Conservation (phyloP, 1,140 invertebrate genomes). For the Drosophila tani region DNA sequence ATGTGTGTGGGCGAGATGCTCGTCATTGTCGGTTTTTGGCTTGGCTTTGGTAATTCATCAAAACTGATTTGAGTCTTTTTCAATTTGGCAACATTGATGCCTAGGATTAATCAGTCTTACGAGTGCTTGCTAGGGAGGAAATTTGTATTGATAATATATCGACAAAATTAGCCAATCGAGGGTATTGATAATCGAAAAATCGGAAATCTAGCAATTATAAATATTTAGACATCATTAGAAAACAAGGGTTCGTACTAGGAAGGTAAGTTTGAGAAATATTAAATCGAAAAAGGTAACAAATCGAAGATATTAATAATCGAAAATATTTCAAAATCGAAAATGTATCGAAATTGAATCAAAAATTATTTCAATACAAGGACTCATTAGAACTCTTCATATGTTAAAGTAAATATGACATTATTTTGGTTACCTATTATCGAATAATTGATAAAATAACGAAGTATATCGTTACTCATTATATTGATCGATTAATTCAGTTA, state of each 20-base stretch:
- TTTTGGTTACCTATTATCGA: neutral
- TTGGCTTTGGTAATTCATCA: constrained; percentile 47
- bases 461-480: neutral
- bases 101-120: constrained; percentile 12
- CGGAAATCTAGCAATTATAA: neutral
- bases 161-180: neutral
- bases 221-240: neutral
- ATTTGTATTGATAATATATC: neutral
- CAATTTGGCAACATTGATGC: constrained; percentile 44
- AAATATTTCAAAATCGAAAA: too few species aligned
- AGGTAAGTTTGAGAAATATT: too few species aligned
- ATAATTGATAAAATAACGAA: neutral
- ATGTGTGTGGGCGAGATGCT: constrained; percentile 31
- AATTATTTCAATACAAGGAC: too few species aligned
- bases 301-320: neutral
- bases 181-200: neutral
- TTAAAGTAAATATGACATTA: too few species aligned
- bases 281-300: neutral
- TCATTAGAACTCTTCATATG: too few species aligned
- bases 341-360: too few species aligned
- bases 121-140: constrained; percentile 7
- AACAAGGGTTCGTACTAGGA: too few species aligned
- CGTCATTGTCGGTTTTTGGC: constrained; percentile 23
- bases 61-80: constrained; percentile 34
- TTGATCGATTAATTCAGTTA: too few species aligned